phyloP scores from a whole-genome alignment of 2,797 vertebrate species.

The Microctenopoma lineatum region DNA sequence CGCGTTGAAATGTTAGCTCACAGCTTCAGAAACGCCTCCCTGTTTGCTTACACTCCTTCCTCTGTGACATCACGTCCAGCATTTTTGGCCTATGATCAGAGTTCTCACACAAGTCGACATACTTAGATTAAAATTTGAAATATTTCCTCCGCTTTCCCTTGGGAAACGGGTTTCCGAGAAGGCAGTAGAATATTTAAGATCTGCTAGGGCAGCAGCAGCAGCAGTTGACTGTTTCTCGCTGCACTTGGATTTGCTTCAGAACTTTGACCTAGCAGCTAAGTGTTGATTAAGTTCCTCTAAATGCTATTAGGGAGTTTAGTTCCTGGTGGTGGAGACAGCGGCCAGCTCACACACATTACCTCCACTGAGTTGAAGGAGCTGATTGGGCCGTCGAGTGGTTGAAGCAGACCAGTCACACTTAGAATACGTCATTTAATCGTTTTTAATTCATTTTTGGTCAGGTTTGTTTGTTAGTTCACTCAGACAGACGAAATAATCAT shows the following conservation, averaged over 20 bases:
- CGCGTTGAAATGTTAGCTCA: constrained; percentile 67
- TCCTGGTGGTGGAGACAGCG: constrained; percentile 72
- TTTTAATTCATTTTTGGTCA: neutral
- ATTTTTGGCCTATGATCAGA: constrained; percentile 65
- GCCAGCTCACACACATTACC: constrained; percentile 75
- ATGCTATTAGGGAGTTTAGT: constrained; percentile 74
- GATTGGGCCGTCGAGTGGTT: constrained; percentile 54
- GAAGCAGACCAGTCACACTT: constrained; percentile 36
- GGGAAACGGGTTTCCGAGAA: constrained; percentile 63
- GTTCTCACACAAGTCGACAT: constrained; percentile 72
- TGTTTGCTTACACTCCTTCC: constrained; percentile 73
- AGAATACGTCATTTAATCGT: constrained; percentile 23
- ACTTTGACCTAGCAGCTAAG: constrained; percentile 81
- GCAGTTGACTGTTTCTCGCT: constrained; percentile 41
- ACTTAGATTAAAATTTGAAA: constrained; percentile 77
- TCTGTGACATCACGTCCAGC: constrained; percentile 75
- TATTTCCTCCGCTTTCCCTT: constrained; percentile 70
- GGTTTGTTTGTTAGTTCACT: neutral
- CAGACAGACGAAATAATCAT: neutral
- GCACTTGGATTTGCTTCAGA: constrained; percentile 75
- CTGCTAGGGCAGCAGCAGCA: constrained; percentile 42
- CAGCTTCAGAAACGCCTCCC: constrained; percentile 77
- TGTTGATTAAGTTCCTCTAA: constrained; percentile 76
- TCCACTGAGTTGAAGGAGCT: constrained; percentile 54
- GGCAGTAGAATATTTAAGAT: constrained; percentile 39